Percentiles rank a stretch among this genome's conserved stretches.
phyloP scores from a whole-genome alignment of 2,113 vertebrate genomes.

The Callipepla squamata region DNA sequence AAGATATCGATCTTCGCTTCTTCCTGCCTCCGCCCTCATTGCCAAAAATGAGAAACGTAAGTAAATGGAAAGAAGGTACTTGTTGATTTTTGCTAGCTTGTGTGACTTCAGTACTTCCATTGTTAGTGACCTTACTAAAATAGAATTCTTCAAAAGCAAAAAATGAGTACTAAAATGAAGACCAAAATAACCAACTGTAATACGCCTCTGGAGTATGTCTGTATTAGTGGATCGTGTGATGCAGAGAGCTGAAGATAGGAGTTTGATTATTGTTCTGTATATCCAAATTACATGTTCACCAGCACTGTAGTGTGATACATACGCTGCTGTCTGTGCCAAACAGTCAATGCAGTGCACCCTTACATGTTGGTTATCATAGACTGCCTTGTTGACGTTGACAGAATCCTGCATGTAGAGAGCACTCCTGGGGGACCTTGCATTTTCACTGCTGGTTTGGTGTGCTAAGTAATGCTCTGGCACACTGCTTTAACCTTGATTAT shows the following conservation, averaged over 20 bases:
- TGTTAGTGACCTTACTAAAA: not conserved
- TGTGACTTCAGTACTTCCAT: not conserved
- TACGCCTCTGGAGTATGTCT: not conserved
- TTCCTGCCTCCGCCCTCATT: constrained; percentile 87
- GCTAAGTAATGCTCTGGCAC: not conserved
- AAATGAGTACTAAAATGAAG: not conserved
- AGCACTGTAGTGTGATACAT: not conserved
- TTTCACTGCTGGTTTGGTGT: not conserved
- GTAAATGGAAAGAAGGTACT: constrained; percentile 56
- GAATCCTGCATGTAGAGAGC: not conserved
- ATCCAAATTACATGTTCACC: not conserved
- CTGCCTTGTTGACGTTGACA: not conserved
- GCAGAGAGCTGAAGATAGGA: not conserved
- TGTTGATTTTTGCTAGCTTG: not conserved
- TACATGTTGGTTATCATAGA: not conserved
- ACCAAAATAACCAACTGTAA: not conserved
- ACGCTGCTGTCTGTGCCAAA: not conserved
- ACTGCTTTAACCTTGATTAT: not conserved
- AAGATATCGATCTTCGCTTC: constrained; percentile 87
- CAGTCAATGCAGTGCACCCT: not conserved
- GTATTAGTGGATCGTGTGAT: not conserved
- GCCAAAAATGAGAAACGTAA: constrained; percentile 85
- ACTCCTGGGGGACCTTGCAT: not conserved
- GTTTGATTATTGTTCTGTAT: not conserved
- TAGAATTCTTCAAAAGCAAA: not conserved